A percentile compares a stretch with the other conserved stretches of the same genome.
Conservation (phyloP, 2,113 vertebrate genomes). For the Callocephalon fimbriatum region DNA sequence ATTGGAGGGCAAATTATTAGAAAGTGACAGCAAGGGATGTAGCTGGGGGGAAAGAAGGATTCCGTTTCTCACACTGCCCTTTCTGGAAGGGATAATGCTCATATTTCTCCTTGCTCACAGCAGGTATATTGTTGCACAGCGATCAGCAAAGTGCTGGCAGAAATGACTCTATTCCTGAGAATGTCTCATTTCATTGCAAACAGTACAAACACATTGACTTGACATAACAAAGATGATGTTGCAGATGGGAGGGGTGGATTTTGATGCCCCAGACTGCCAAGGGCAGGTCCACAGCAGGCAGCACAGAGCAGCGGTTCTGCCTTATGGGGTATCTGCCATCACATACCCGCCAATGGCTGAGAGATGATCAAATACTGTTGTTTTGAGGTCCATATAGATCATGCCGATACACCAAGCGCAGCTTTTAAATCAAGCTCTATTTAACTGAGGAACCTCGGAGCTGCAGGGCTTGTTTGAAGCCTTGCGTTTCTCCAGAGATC, state of each 20-base stretch:
- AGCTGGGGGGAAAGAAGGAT: background rate
- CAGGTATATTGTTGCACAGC: background rate
- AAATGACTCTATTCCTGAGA: background rate
- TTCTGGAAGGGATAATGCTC: background rate
- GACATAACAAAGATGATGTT: background rate
- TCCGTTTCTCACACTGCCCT: background rate
- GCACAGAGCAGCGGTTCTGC: background rate
- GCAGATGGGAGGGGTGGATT: background rate
- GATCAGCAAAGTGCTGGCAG: background rate
- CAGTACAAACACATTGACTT: no score
- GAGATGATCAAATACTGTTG: background rate
- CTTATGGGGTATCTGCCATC: background rate
- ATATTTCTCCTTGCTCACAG: background rate
- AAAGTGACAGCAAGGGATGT: background rate
- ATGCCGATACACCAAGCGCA: no score
- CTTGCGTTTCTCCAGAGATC: no score
- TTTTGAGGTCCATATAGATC: background rate
- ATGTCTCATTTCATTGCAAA: background rate
- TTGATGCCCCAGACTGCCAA: background rate
- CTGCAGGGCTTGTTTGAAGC: background rate
- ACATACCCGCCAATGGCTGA: rapidly evolving
- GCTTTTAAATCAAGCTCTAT: background rate
- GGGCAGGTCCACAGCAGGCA: background rate
- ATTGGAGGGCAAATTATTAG: background rate
- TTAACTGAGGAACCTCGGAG: background rate